Evolutionary conservation across 2,113 vertebrate species (phyloP), one percentile per base, ranked within the genome.

Genomic region (Oophaga pumilio): DNA sequence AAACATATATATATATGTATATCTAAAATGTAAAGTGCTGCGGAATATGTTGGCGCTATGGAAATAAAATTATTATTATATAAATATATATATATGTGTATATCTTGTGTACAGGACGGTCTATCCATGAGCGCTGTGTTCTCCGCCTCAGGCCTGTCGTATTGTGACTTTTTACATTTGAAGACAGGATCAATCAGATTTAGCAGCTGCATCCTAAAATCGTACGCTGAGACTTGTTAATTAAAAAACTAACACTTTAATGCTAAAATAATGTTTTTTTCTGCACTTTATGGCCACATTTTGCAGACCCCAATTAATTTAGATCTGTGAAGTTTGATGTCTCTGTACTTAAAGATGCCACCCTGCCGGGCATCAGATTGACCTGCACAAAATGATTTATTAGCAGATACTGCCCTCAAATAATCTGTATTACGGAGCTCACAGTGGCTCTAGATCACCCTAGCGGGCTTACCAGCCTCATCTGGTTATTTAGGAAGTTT

Each of bases 151-250:
- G 62, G 81, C 24, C n/a, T 68, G 64, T 68, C 59, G 24, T 52
- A 53, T 83, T 83, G 49, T 83, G 43, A 83, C 43, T 83, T 69
- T 83, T 53, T 82, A 50, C 60, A 69, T 69, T 53, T 83, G 62
- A 68, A 68, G 81, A 66, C 14, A 69, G n/a, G 69, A 68, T 83
- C 81, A 83, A 83, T 83, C 81, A 83, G 81, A 83, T 83, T 83
- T 69, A 83, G 62, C 80, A 82, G 80, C 80, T 52, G 80, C 62
- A 26, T 69, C 64, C 49, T 80, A 53, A 83, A 68, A 50, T 49
- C 62, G 22, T 83, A 69, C 62, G 22, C 69, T 28, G 22, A 82
- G n/a, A 82, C 80, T 66, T 82, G 80, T 22, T 82, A 49, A 82
- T 68, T 82, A 82, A 66, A 82, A 71, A 66, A 82, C 60, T 66